A percentile compares a stretch with the other conserved stretches of the same genome.
Conservation (phyloP, 1,140 invertebrate genomes). For the Calephelis virginiensis region DNA sequence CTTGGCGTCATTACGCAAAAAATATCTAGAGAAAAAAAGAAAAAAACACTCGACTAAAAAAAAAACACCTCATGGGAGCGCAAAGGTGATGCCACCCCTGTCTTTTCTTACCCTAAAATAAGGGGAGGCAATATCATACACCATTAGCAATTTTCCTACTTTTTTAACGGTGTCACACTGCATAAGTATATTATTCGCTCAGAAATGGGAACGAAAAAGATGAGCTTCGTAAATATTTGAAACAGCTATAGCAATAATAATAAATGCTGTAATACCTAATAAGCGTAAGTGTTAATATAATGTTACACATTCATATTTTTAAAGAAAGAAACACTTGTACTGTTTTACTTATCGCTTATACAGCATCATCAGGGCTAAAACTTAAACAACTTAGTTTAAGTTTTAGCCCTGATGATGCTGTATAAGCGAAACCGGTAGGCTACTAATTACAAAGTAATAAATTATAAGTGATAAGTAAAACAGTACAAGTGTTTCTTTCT, state of each 20-base stretch:
- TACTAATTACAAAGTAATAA: no score
- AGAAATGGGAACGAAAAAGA: constrained; percentile 25
- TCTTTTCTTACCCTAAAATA: constrained; percentile 68
- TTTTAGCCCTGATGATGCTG: no score
- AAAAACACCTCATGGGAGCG: constrained; percentile 70
- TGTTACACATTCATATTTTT: no score
- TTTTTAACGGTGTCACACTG: constrained; percentile 75
- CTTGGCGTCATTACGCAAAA: constrained; percentile 72
- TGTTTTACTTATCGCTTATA: no score
- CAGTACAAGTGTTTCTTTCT: no score
- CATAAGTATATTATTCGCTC: constrained; percentile 52
- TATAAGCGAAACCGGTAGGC: no score
- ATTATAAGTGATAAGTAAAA: no score
- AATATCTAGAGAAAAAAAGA: constrained; percentile 53
- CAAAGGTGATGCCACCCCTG: constrained; percentile 70
- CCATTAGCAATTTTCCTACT: constrained; percentile 74
- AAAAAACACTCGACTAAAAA: constrained; percentile 54
- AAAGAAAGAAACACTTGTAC: no score
- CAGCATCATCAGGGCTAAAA: no score
- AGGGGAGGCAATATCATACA: constrained; percentile 77
- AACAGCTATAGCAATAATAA: background rate
- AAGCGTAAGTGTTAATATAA: no score
- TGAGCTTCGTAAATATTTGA: constrained; percentile 20
- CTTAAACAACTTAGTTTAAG: no score
- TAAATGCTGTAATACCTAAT: background rate